Base-by-base conservation (phyloP, 2,797 vertebrate species). In the Fundulus diaphanus region DNA sequence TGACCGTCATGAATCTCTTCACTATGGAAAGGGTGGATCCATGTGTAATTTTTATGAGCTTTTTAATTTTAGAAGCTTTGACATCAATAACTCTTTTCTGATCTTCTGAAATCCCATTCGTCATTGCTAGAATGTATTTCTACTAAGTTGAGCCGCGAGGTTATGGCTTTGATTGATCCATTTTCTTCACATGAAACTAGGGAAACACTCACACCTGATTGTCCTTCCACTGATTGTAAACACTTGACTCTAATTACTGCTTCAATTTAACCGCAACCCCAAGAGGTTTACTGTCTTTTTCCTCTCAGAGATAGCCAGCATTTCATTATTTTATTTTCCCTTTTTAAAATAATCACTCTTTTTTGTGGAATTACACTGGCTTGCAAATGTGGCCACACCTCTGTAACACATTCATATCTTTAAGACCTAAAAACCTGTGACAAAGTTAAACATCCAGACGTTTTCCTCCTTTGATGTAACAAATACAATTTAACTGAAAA, bases 171-270 rank as follows among this genome's bases (percentile, higher is more conserved):
- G 67, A 68, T 68, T 48, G 42, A 68, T 49, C 35, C 18, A 29
- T 48, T 31, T 68, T 46, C 16, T 68, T 68, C 18, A 20, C 27
- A 42, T 40, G 22, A 66, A 40, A n/a, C 37, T 13, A n/a, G 63
- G 35, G 33, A 42, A 66, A 66, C 63, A 42, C 63, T 66, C 63
- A 42, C 9, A 48, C 54, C 63, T 37, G 37, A 66, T 66, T 66
- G 63, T 27, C 63, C 63, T 66, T 66, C 37, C 4, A 42, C 63
- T 66, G 63, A 66, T 66, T 68, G 42, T 48, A 68, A 68, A 68
- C 42, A 68, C 67, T 66, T 68, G 67, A 48, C 44, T 49, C 27
- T 49, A 68, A 73, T 49, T 73, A 33, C 42, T 48, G 42, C 67
- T 49, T 48, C 67, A 68, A 48, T 68, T 68, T 48, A 68, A 68